Conservation (phyloP, 2,888 invertebrate species). For the Notodonta dromedarius region DNA sequence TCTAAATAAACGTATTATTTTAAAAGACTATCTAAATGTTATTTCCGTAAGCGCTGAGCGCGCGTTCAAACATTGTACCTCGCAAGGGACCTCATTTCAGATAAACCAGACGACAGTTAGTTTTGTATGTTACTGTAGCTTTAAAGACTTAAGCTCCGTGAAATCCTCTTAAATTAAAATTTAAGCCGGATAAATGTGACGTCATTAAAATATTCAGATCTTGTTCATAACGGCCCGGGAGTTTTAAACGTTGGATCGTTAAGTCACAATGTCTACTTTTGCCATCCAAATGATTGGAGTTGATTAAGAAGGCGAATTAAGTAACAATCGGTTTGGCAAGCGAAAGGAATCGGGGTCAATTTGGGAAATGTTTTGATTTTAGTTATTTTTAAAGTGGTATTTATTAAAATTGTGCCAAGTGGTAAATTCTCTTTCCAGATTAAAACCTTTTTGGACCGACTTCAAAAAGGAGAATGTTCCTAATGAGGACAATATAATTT, state of each 20-base stretch:
- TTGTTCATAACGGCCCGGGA: constrained; percentile 48
- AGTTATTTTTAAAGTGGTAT: too few species aligned
- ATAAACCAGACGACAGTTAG: constrained; percentile 23
- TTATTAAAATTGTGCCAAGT: too few species aligned
- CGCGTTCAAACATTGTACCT: too few species aligned
- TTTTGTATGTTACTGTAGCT: constrained; percentile 31
- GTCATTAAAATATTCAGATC: constrained; percentile 54
- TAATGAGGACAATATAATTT: too few species aligned
- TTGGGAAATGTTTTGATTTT: constrained; percentile 1
- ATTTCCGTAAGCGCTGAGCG: too few species aligned
- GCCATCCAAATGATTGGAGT: constrained; percentile 47
- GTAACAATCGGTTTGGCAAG: constrained; percentile 34
- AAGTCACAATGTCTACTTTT: constrained; percentile 38
- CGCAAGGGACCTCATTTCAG: neutral
- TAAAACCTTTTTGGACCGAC: too few species aligned
- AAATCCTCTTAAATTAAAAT: constrained; percentile 47
- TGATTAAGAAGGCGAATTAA: constrained; percentile 30
- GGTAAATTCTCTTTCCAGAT: too few species aligned
- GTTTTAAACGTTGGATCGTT: constrained; percentile 41
- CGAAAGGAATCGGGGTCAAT: neutral
- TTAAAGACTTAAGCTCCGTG: constrained; percentile 20
- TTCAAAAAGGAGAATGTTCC: too few species aligned
- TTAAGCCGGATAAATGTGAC: constrained; percentile 47
- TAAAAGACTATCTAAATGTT: too few species aligned
- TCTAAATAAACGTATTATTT: too few species aligned